Percentiles rank a stretch among this genome's conserved stretches.
Evolutionary conservation across 2,888 invertebrate species (phyloP).

Genomic region (Priocnemis perturbator): DNA sequence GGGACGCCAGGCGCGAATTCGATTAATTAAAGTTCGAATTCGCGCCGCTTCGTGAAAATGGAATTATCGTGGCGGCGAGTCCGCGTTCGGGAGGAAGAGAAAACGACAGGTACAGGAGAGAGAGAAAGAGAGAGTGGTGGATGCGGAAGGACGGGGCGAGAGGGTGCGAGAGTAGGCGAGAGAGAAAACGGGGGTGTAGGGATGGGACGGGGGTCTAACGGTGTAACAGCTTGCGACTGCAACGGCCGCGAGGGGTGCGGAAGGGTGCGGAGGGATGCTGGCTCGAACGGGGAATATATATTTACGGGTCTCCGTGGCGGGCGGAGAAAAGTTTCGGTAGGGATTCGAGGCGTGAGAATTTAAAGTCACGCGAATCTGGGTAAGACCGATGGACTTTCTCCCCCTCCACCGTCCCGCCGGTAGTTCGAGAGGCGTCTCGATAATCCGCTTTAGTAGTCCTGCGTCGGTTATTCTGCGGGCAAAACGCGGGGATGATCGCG

Average conservation of each 20-base stretch:
- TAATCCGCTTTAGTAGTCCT: constrained; percentile 54
- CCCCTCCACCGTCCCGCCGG: constrained; percentile 22
- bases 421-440: constrained; percentile 41
- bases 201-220: constrained; percentile 43
- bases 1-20: constrained; percentile 57
- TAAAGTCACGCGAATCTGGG: constrained; percentile 56
- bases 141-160: not conserved
- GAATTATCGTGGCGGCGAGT: constrained; percentile 62
- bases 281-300: constrained; percentile 38
- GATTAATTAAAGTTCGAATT: constrained; percentile 73
- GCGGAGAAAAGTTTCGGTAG: constrained; percentile 49
- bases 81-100: not conserved
- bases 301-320: constrained; percentile 44
- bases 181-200: constrained; percentile 10
- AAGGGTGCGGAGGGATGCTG: constrained; percentile 1
- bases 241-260: constrained; percentile 30
- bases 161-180: not conserved
- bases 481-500: too few relatives aligned
- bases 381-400: constrained; percentile 50
- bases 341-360: constrained; percentile 58
- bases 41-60: constrained; percentile 67
- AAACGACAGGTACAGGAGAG: not conserved
- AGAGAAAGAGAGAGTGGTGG: not conserved
- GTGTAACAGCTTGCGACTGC: constrained; percentile 64
- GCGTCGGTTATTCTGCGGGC: not conserved